phyloP scores from a whole-genome alignment of 2,797 vertebrate species.

The Fringilla coelebs region DNA sequence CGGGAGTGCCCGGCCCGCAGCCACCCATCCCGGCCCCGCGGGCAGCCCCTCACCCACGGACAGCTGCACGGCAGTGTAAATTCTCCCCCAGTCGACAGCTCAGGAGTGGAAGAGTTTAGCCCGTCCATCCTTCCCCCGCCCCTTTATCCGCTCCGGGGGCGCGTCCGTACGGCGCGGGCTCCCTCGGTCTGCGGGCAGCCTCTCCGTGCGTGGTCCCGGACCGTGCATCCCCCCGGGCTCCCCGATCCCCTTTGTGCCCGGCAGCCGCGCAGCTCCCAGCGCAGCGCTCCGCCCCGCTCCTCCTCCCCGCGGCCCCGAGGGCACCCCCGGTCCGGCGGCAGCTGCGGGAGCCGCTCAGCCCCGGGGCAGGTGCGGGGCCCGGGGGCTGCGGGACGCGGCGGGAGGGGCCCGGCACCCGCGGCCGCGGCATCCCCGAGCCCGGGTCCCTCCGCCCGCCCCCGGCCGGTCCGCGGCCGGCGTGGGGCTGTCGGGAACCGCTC shows the following conservation, averaged over 20 bases:
- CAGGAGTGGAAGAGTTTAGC: not conserved
- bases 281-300: not conserved
- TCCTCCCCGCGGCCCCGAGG: not conserved
- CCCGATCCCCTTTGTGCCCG: not conserved
- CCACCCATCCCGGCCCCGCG: not conserved
- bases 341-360: not conserved
- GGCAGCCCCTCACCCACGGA: not conserved
- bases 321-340: not conserved
- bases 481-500: slow-evolving; percentile 64
- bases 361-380: not conserved
- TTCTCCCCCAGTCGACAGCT: not conserved
- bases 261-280: not conserved
- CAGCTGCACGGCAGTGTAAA: rapidly evolving
- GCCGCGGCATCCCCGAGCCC: not conserved
- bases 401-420: no score
- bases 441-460: not conserved
- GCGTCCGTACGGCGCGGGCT: not conserved
- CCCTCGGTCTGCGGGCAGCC: not conserved
- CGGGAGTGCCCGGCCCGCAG: not conserved
- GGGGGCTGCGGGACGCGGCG: no score
- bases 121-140: not conserved
- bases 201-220: not conserved
- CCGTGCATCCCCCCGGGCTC: not conserved
- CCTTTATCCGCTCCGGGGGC: not conserved
- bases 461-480: not conserved